These are phyloP conservation scores for Amphiprion ocellaris DNA, from an alignment of 2,113 vertebrate genomes.

Conservation along the genomic window DNA sequence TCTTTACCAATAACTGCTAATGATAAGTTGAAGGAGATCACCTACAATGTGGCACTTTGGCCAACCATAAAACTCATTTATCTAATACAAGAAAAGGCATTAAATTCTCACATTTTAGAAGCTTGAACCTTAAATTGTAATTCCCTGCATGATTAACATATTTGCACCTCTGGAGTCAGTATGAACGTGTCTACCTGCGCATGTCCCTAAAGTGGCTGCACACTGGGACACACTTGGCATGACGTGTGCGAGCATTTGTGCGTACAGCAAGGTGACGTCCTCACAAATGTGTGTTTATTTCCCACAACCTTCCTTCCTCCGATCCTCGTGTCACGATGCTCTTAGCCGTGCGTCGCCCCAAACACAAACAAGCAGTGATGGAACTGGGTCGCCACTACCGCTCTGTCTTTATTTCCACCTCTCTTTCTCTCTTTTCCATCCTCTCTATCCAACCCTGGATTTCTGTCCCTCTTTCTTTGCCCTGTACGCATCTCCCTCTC, in stretches of 20 bases:
- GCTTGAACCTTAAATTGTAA: too few species aligned
- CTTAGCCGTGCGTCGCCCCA: constrained; percentile 70
- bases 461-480: background rate
- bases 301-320: constrained; percentile 21
- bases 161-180: background rate
- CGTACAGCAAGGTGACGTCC: constrained; percentile 34
- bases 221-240: background rate
- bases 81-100: background rate
- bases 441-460: constrained; percentile 3
- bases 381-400: constrained; percentile 81
- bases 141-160: background rate
- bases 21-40: background rate
- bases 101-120: too few species aligned
- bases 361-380: constrained; percentile 82
- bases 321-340: constrained; percentile 48
- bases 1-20: background rate
- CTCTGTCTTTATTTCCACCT: constrained; percentile 56
- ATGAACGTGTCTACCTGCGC: background rate
- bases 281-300: constrained; percentile 60
- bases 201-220: background rate
- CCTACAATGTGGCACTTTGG: background rate
- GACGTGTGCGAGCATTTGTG: constrained; percentile 3
- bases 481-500: background rate
- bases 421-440: constrained; percentile 37
- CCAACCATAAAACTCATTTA: background rate